A percentile compares a stretch with the other conserved stretches of the same genome.
phyloP scores from a whole-genome alignment of 1,140 invertebrate species.

The Drosophila triauraria region DNA sequence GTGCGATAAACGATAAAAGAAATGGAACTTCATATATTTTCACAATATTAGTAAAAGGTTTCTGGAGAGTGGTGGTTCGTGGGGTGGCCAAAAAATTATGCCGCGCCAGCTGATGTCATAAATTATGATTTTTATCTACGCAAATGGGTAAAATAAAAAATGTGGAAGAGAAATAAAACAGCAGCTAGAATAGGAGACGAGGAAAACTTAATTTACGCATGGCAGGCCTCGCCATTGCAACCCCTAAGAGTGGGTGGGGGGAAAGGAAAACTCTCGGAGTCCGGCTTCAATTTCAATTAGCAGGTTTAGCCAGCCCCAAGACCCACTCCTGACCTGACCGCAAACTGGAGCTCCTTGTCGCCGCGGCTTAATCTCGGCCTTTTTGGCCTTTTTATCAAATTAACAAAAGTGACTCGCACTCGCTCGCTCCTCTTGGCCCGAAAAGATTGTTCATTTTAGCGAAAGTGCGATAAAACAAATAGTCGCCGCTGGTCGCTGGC shows the following conservation, averaged over 20 bases:
- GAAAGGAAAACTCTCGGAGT: conserved; percentile 18
- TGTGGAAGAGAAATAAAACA: conserved; percentile 53
- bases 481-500: conserved; percentile 40
- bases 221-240: conserved; percentile 62
- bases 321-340: conserved; percentile 17
- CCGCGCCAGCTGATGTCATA: conserved; percentile 76
- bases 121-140: conserved; percentile 84
- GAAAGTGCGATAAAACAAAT: conserved; percentile 85
- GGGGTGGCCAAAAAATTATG: conserved; percentile 64
- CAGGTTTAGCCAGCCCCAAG: conserved; percentile 22
- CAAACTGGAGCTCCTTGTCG: conserved; percentile 52
- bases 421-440: conserved; percentile 15
- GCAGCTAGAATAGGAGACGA: conserved; percentile 57
- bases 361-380: conserved; percentile 71
- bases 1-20: conserved; percentile 82
- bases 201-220: conserved; percentile 76
- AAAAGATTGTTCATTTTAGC: conserved; percentile 76
- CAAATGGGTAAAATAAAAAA: conserved; percentile 81
- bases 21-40: conserved; percentile 67
- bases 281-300: conserved; percentile 64
- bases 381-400: conserved; percentile 83
- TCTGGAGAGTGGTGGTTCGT: conserved; percentile 23
- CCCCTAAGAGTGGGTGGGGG: conserved; percentile 18
- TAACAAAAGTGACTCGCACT: conserved; percentile 76
- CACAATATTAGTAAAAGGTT: conserved; percentile 57